Evolutionary conservation across 2,113 vertebrate species (phyloP).

Genomic region (Rhizomys pruinosus): DNA sequence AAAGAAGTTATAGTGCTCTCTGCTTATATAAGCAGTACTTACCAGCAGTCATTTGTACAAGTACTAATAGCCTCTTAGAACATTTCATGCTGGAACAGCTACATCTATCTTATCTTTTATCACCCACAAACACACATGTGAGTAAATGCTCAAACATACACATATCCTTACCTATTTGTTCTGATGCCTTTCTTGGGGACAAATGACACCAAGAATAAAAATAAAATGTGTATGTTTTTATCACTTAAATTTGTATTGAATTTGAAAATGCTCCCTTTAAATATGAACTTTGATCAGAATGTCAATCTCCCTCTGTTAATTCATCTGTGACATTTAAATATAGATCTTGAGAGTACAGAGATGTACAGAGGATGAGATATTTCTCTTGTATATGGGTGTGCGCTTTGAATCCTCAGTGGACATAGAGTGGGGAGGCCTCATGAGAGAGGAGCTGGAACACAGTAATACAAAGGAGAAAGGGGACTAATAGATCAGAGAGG

Average conservation of each 20-base stretch:
- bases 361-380: neutral
- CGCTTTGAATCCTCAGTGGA: too few relatives aligned
- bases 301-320: neutral
- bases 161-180: neutral
- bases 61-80: neutral
- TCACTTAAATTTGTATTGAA: conserved; percentile 2
- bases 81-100: neutral
- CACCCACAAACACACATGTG: neutral
- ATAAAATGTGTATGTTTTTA: neutral
- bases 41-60: neutral
- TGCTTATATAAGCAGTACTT: neutral
- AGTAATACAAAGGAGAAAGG: too few relatives aligned
- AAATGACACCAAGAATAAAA: neutral
- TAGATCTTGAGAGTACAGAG: neutral
- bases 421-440: too few relatives aligned
- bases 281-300: neutral
- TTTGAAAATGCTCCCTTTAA: neutral
- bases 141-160: neutral
- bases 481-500: too few relatives aligned
- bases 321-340: conserved; percentile 43
- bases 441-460: too few relatives aligned
- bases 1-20: neutral
- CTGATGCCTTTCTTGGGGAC: neutral
- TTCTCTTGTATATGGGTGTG: too few relatives aligned
- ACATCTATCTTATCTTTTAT: neutral